Evolutionary conservation across 2,888 invertebrate genomes (phyloP).

Genomic region (Pardosa pseudoannulata): DNA sequence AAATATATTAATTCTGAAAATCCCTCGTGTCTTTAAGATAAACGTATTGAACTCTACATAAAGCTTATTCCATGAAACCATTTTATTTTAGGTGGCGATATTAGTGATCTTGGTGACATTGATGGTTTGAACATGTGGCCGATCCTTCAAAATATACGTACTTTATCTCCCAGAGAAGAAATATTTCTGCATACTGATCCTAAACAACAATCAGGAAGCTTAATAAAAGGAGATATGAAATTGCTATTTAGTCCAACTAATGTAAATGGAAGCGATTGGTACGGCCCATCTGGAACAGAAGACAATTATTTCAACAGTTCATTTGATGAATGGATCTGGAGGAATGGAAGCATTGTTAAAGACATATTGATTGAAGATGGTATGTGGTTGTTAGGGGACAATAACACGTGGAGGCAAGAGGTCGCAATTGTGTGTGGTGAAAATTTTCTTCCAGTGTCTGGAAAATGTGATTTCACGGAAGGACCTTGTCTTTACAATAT

Average conservation of each 20-base stretch:
- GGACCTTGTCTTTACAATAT: slow-evolving; percentile 77
- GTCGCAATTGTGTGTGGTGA: slow-evolving; percentile 57
- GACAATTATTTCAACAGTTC: slow-evolving; percentile 37
- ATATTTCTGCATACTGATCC: slow-evolving; percentile 91
- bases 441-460: slow-evolving; percentile 61
- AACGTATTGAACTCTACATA: too few relatives aligned
- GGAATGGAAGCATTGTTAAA: slow-evolving; percentile 46
- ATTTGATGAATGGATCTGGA: slow-evolving; percentile 63
- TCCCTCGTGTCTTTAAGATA: too few relatives aligned
- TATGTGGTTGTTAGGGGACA: slow-evolving; percentile 39
- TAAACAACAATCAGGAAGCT: slow-evolving; percentile 82
- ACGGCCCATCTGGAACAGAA: slow-evolving; percentile 75
- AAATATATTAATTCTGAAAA: too few relatives aligned
- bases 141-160: slow-evolving; percentile 81
- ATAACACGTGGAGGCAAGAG: slow-evolving; percentile 57
- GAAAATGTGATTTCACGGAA: slow-evolving; percentile 68
- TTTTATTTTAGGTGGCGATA: slow-evolving; percentile 63
- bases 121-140: slow-evolving; percentile 86
- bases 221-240: slow-evolving; percentile 87
- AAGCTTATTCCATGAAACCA: too few relatives aligned
- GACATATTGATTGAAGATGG: slow-evolving; percentile 35
- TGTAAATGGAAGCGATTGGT: slow-evolving; percentile 84
- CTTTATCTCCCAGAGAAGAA: slow-evolving; percentile 79
- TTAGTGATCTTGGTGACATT: slow-evolving; percentile 64
- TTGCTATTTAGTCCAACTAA: slow-evolving; percentile 86